A percentile compares a stretch with the other conserved stretches of the same genome.
These are phyloP conservation scores for Sparidentex hasta DNA, from an alignment of 2,797 vertebrate species.

Conservation along the genomic window DNA sequence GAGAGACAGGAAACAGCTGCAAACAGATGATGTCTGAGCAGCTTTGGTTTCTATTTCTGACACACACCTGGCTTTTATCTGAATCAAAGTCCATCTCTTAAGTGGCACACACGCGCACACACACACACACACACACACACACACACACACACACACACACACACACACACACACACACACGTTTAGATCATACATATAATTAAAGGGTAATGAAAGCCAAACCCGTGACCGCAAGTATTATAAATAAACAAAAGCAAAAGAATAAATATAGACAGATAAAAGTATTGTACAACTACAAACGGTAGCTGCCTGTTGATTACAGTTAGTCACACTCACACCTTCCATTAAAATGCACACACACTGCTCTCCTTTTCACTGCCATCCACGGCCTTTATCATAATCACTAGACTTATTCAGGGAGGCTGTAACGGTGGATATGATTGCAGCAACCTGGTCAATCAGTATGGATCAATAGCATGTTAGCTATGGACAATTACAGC, in stretches of 20 bases:
- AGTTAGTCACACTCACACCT: slow-evolving; percentile 1
- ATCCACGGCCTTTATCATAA: slow-evolving; percentile 33
- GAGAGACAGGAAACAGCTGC: slow-evolving; percentile 59
- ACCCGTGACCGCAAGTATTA: background rate
- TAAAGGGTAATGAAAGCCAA: slow-evolving; percentile 2
- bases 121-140: slow-evolving; percentile 4
- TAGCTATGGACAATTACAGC: slow-evolving; percentile 53
- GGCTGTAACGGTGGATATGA: slow-evolving; percentile 59
- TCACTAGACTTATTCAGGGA: slow-evolving; percentile 39
- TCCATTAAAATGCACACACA: slow-evolving; percentile 28
- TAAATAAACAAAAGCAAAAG: slow-evolving; percentile 4
- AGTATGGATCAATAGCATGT: slow-evolving; percentile 65
- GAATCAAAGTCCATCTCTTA: slow-evolving; percentile 50
- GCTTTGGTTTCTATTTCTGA: slow-evolving; percentile 68
- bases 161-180: slow-evolving; percentile 13
- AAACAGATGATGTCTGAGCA: slow-evolving; percentile 48
- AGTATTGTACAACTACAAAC: slow-evolving; percentile 5
- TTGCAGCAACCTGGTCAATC: slow-evolving; percentile 51
- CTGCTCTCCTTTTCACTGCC: background rate
- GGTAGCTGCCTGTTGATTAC: background rate
- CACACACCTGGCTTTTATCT: slow-evolving; percentile 69
- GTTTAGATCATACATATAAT: background rate
- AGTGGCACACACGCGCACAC: slow-evolving; percentile 7
- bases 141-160: slow-evolving; percentile 12
- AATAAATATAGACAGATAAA: slow-evolving; percentile 19